A percentile compares a stretch with the other conserved stretches of the same genome.
phyloP scores from a whole-genome alignment of 2,888 invertebrate genomes.

The Adineta ricciae region DNA sequence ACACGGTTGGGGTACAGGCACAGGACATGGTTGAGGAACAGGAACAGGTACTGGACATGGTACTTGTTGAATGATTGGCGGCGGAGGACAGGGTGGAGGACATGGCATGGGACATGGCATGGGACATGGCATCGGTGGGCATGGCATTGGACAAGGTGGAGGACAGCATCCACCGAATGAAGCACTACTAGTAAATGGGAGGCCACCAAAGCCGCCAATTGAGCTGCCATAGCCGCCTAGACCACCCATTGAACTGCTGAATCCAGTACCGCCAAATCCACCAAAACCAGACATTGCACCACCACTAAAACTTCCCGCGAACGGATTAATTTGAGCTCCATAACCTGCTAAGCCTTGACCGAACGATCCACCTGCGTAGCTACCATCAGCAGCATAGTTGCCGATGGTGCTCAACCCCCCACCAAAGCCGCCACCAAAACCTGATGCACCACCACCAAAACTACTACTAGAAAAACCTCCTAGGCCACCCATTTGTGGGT shows the following conservation, averaged over 20 bases:
- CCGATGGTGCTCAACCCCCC: neutral
- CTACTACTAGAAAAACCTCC: neutral
- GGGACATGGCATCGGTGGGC: neutral
- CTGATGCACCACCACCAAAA: neutral
- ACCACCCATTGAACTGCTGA: neutral
- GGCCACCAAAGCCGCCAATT: neutral
- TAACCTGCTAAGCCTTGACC: neutral
- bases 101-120: neutral
- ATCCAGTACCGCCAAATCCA: neutral
- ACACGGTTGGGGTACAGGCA: neutral
- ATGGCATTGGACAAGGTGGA: slow-evolving; percentile 13
- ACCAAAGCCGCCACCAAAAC: neutral
- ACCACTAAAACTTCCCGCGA: neutral
- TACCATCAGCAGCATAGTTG: neutral
- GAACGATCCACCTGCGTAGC: neutral
- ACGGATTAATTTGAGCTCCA: neutral
- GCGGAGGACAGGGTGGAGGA: slow-evolving; percentile 18
- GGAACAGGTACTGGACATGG: slow-evolving; percentile 23
- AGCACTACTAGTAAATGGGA: neutral
- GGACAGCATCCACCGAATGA: neutral
- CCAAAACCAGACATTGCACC: neutral
- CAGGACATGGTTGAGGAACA: neutral
- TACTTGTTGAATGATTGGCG: neutral
- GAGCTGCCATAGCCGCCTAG: neutral
- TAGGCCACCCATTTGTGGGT: neutral